A percentile compares a stretch with the other conserved stretches of the same genome.
These are phyloP conservation scores for Monochamus saltuarius DNA, from an alignment of 1,140 invertebrate genomes.

Conservation along the genomic window DNA sequence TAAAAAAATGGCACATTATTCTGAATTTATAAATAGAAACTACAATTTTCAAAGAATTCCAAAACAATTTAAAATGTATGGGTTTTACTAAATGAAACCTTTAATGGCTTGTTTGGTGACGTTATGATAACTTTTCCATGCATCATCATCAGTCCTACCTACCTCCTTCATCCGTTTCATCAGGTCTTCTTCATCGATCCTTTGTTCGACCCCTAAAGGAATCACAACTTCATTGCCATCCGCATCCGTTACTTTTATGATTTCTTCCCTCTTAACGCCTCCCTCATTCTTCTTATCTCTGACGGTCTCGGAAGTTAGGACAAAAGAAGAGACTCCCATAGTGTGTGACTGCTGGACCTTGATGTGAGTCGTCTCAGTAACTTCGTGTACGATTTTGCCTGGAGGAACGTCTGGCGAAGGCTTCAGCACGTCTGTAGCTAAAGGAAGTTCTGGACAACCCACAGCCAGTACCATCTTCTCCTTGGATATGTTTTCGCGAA, in stretches of 20 bases:
- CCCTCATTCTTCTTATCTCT: constrained; percentile 49
- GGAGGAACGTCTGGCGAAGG: constrained; percentile 49
- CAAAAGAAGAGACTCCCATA: constrained; percentile 57
- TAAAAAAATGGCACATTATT: neutral
- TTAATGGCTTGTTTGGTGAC: constrained; percentile 57
- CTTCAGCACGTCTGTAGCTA: constrained; percentile 43
- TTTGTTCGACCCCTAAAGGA: constrained; percentile 13
- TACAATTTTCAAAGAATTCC: neutral
- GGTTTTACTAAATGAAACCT: constrained; percentile 47
- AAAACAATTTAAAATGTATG: neutral
- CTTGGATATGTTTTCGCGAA: constrained; percentile 45
- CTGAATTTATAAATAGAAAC: neutral
- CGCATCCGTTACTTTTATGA: constrained; percentile 22
- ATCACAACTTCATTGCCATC: constrained; percentile 26
- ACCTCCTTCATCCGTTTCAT: constrained; percentile 52
- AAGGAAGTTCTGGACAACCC: constrained; percentile 47
- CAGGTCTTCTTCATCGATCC: constrained; percentile 45
- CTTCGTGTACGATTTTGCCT: constrained; percentile 56
- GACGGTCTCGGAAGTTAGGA: constrained; percentile 55
- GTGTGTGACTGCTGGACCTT: constrained; percentile 57
- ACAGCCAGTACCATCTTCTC: constrained; percentile 52
- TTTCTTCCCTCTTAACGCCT: constrained; percentile 29
- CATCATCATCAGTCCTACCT: constrained; percentile 45
- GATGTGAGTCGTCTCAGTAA: constrained; percentile 59
- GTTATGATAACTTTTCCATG: constrained; percentile 52